Conservation (phyloP, 2,113 vertebrate species). For the Oryzias javanicus region DNA sequence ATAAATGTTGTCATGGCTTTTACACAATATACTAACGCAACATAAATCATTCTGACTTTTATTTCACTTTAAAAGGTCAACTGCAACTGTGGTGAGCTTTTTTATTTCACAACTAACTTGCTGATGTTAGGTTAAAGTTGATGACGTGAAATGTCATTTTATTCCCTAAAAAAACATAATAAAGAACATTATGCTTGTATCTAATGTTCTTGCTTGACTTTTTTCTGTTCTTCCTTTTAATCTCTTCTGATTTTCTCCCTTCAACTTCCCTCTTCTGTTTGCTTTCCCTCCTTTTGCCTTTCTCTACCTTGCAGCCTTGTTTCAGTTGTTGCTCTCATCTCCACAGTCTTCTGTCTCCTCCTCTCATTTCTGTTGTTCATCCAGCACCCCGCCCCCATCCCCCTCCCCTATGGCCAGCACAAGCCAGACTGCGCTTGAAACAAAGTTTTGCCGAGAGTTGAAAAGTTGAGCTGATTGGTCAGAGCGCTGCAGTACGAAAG, state of each 20-base stretch:
- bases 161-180: no score
- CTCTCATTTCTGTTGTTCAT: slow-evolving; percentile 57
- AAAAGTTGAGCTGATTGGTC: slow-evolving; percentile 51
- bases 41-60: no score
- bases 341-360: slow-evolving; percentile 50
- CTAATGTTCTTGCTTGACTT: no score
- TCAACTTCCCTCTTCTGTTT: slow-evolving; percentile 17
- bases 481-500: slow-evolving; percentile 11
- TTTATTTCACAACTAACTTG: no score
- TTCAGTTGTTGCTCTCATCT: slow-evolving; percentile 23
- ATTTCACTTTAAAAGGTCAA: no score
- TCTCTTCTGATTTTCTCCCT: slow-evolving; percentile 7
- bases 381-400: slow-evolving; percentile 14
- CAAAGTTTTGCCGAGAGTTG: slow-evolving; percentile 46
- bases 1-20: no score
- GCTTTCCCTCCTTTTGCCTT: slow-evolving; percentile 6
- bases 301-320: slow-evolving; percentile 43
- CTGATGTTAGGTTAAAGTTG: no score
- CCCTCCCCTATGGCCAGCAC: slow-evolving; percentile 30
- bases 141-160: no score
- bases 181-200: no score
- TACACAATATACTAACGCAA: no score
- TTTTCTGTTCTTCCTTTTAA: no score
- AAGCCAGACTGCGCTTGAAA: slow-evolving; percentile 14
- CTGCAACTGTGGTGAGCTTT: no score